phyloP scores from a whole-genome alignment of 1,140 invertebrate species.

The Arion vulgaris region DNA sequence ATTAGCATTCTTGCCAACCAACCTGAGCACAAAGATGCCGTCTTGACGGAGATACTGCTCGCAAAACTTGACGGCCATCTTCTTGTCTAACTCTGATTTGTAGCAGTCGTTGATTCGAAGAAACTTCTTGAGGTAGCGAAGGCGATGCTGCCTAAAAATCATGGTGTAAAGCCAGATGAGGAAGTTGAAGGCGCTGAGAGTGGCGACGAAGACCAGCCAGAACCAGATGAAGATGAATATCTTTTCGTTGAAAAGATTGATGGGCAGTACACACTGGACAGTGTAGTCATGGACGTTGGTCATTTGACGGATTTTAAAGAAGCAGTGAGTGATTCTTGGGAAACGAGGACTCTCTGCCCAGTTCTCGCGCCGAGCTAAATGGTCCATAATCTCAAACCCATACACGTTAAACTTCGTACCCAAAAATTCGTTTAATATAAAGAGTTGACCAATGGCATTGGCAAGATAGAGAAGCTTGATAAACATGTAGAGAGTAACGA shows the following conservation, averaged over 20 bases:
- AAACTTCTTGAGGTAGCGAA: constrained; percentile 73
- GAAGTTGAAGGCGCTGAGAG: constrained; percentile 73
- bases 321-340: constrained; percentile 74
- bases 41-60: constrained; percentile 75
- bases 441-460: constrained; percentile 74
- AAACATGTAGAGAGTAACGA: constrained; percentile 74
- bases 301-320: constrained; percentile 71
- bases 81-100: constrained; percentile 68
- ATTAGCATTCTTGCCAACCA: constrained; percentile 75
- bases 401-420: constrained; percentile 74
- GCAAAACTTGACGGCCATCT: constrained; percentile 72
- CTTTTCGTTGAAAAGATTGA: constrained; percentile 77
- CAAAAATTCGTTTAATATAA: constrained; percentile 74
- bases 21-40: constrained; percentile 74
- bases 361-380: constrained; percentile 64
- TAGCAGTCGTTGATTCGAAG: constrained; percentile 71
- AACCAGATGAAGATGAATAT: constrained; percentile 77
- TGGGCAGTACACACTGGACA: constrained; percentile 76
- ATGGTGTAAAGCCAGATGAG: constrained; percentile 72
- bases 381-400: constrained; percentile 72
- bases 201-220: constrained; percentile 76
- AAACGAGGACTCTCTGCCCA: constrained; percentile 69
- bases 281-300: constrained; percentile 69
- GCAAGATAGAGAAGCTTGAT: constrained; percentile 74
- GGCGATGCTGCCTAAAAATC: constrained; percentile 69